Percentiles rank a stretch among this genome's conserved stretches.
phyloP scores from a whole-genome alignment of 2,113 vertebrate genomes.

The Corythornis cristatus region DNA sequence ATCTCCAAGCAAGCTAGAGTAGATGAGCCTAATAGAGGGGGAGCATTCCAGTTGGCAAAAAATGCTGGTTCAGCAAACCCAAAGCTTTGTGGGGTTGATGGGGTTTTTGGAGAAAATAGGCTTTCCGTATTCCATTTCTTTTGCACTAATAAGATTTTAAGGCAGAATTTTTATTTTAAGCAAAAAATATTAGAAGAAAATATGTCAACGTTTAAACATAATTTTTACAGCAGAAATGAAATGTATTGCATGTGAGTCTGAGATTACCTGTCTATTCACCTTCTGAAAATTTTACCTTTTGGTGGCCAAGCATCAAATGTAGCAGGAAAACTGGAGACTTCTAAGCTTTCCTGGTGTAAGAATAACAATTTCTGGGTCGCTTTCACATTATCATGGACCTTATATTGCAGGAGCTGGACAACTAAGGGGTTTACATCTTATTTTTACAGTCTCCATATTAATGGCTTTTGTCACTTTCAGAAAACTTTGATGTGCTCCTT shows the following conservation, averaged over 20 bases:
- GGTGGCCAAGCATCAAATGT: not conserved
- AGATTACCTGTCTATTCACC: not conserved
- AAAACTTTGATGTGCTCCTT: not conserved
- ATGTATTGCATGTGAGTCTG: not conserved
- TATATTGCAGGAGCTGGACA: not conserved
- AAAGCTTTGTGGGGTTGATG: accelerated
- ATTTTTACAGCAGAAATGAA: not conserved
- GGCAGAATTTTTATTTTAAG: not conserved
- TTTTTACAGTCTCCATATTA: not conserved
- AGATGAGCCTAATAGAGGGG: not conserved
- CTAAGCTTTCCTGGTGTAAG: not conserved
- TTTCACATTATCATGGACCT: not conserved
- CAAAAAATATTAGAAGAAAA: not conserved
- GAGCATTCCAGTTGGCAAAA: not conserved
- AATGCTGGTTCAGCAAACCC: not conserved
- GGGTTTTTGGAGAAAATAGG: not conserved
- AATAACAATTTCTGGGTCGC: not conserved
- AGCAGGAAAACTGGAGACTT: not conserved
- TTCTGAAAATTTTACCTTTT: not conserved
- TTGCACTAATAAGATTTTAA: not conserved
- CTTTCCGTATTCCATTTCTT: not conserved
- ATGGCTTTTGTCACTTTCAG: not conserved
- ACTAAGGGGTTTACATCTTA: not conserved
- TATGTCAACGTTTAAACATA: not conserved
- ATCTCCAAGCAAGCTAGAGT: not conserved